Base-by-base conservation (phyloP, 2,797 vertebrate genomes). In the Chrosomus eos region DNA sequence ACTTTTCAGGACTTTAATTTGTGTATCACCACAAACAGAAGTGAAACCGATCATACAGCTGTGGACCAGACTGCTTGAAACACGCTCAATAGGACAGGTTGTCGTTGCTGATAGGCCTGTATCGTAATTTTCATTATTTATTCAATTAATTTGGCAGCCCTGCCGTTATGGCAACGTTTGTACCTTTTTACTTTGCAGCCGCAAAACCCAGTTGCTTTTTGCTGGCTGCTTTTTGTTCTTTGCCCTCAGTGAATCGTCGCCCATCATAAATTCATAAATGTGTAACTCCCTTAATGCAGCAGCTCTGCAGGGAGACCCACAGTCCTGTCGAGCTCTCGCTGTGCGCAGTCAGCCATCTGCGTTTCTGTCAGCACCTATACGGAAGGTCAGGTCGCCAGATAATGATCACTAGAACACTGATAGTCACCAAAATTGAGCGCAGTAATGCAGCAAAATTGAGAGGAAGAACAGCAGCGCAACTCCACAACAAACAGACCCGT, bases 261-360 rank as follows among this genome's bases (percentile, higher is more conserved):
- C 82, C 38, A 31, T 85, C 82, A 85, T 80, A 87, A 82, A 85
- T 82, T 80, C 62, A 80, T 82, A 74, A 81, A 78, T 14, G 23
- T 79, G 68, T 64, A 73, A 74, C 84, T 60, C 75, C 53, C 48
- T n/a, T 28, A 79, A 31, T 81, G 33, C 84, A 84, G 84, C 73
- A 71, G n/a, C 72, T 81, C 78, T 85, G 74, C 82, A 76, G 85
- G 71, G 76, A 60, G 53, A 85, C 4, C 76, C 28, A 66, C 43
- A 40, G 71, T 33, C 72, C 58, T 67, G 40, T 71, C 16, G 33
- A 71, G 66, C 31, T 76, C 73, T 77, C 31, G 5, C 82, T 48
- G 80, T 86, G 84, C 81, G 40, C 67, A 86, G 78, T 84, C 86
- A 77, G 86, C 86, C 85, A 71, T 85, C 80, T 81, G 79, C 72